Evolutionary conservation across 2,888 invertebrate species (phyloP).

Genomic region (Phlogophora meticulosa): DNA sequence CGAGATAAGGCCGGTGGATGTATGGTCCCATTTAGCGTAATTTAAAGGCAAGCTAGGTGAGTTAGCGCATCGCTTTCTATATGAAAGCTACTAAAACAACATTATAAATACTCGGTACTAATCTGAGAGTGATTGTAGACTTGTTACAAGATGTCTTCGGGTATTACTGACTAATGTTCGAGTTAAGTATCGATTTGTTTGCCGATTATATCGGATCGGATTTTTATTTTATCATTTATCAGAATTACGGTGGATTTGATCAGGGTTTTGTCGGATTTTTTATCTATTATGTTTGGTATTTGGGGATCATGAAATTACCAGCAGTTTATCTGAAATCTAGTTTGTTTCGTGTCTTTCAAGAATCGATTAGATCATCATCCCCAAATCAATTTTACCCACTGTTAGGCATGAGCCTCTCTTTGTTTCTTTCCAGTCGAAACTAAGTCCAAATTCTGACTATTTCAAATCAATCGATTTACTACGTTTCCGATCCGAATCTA

Average conservation of each 20-base stretch:
- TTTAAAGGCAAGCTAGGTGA: conserved; percentile 67
- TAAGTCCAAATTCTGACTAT: neutral
- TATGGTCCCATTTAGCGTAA: conserved; percentile 73
- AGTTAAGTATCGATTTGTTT: conserved; percentile 61
- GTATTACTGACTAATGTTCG: conserved; percentile 63
- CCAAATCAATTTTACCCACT: rapidly evolving
- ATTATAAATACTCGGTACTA: conserved; percentile 64
- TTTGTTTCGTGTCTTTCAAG: too few relatives aligned
- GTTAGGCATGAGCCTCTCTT: neutral
- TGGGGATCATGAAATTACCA: neutral
- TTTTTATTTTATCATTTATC: conserved; percentile 35
- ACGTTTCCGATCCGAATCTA: conserved; percentile 13
- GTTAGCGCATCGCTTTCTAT: conserved; percentile 68
- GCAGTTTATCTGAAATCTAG: too few relatives aligned
- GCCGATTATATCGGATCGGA: conserved; percentile 23
- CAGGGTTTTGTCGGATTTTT: neutral
- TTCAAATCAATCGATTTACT: conserved; percentile 12
- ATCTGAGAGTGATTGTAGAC: conserved; percentile 59
- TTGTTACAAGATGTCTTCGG: conserved; percentile 50
- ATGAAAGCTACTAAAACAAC: conserved; percentile 63
- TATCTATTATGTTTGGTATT: neutral
- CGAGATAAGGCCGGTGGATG: conserved; percentile 69
- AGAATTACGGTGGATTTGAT: neutral
- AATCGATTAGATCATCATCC: neutral
- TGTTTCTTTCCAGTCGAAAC: too few relatives aligned